Base-by-base conservation (phyloP, 2,113 vertebrate species). In the Brienomyrus brachyistius region DNA sequence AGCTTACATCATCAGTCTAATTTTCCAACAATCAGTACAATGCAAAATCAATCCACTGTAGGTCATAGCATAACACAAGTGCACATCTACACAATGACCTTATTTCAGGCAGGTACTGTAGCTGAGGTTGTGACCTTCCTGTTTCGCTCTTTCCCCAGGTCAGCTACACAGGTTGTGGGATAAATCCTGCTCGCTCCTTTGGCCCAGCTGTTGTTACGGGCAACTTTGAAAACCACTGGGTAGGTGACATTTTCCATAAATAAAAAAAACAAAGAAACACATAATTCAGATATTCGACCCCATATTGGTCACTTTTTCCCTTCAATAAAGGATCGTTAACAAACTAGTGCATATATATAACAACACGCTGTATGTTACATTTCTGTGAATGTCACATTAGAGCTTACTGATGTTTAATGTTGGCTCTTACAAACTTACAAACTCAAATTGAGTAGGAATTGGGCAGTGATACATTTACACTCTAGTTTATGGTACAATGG, bases 111-210 rank as follows among this genome's bases (percentile, higher is more conserved):
- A 80, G 74, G 35, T 31, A 1, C 31, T 31, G 31, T 80, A 80
- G 74, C 13, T 43, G 35, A 80, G 35, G 17, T 43, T 35, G 4
- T 80, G 5, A 80, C 74, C 31, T n/a, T 84, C 82, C 82, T 47
- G 40, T 84, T 84, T 48, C 23, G 0, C 15, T 48, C 23, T 3
- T 48, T 77, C n/a, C 86, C 11, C 92, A 99, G 98, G 99, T 99
- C 13, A 98, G 98, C 92, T 99, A 97, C 94, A 99, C 98, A 0
- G 98, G 98, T 54, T 99, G 98, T 5, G 96, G 98, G 27, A 99
- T 99, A 90, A 99, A 99, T 91, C 98, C 98, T 0, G 98, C 98
- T 8, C 96, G 98, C 21, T 99, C 98, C 54, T 99, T 99, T 0
- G 98, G 98, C 17, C 97, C 98, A 0, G 97, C 98, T 0, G 92